Base-by-base conservation (phyloP, 2,888 invertebrate genomes). In the Nymphalis urticae region DNA sequence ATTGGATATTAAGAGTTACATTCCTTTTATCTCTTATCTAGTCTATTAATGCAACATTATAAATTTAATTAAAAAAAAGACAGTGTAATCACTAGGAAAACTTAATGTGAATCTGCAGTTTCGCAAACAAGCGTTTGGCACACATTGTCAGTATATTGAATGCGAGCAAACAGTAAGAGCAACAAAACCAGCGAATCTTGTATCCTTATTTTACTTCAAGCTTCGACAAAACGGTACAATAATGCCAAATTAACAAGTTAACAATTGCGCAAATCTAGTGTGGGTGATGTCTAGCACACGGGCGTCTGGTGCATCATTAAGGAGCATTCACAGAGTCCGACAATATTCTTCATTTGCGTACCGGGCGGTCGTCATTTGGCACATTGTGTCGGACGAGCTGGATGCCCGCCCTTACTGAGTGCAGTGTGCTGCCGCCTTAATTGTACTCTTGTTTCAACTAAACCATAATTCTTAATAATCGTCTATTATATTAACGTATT, bases 261-360 rank as follows among this genome's bases (percentile, higher is more conserved):
- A 89, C 90, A 89, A 88, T 90, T 81, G 85, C 78, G 81, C 84
- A 85, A 87, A 87, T 86, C 80, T 80, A 79, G 85, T 86, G 87
- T 88, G 86, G 86, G 84, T 82, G 85, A 77, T 81, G 83, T 83
- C 82, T 82, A 81, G 82, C 79, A 80, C 78, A 79, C 80, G 79
- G 75, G 75, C 76, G 77, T 77, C 80, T 77, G 83, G 83, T 77
- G 82, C 87, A 81, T 91, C 92, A 92, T 92, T 92, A 92, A 89
- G 91, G 87, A 85, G 89, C 82, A 92, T 92, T 92, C 92, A 92
- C 83, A 81, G 82, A 82, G 85, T 83, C 88, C 90, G 90, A 92
- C 92, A 92, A 92, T 92, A 92, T 92, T 92, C 92, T 92, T 92
- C 92, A 92, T 92, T 92, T 91, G 90, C 92, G 89, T 89, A 84